These are phyloP conservation scores for Leptinotarsa lineolata DNA, from an alignment of 1,140 invertebrate genomes.

Conservation along the genomic window DNA sequence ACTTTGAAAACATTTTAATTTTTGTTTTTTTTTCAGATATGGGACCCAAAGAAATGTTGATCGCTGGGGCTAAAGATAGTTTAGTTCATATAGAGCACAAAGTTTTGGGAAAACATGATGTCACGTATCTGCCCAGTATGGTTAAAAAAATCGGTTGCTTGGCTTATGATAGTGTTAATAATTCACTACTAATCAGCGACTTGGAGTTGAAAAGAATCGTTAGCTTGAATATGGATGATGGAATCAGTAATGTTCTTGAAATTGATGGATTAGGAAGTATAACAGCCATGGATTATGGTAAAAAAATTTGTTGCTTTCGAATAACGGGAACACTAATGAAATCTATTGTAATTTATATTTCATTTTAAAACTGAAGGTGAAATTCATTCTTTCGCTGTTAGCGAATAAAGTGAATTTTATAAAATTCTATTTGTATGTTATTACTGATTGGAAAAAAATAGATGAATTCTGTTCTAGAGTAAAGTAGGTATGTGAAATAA, in stretches of 20 bases:
- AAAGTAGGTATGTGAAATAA: too few species aligned
- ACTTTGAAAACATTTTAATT: neutral
- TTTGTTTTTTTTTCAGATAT: constrained; percentile 34
- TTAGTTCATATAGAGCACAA: constrained; percentile 59
- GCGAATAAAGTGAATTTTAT: too few species aligned
- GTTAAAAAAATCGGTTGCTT: constrained; percentile 54
- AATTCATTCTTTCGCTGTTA: too few species aligned
- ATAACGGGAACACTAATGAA: neutral
- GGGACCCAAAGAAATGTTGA: constrained; percentile 55
- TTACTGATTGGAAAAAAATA: too few species aligned
- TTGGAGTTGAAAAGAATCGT: constrained; percentile 56
- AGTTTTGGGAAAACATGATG: constrained; percentile 57
- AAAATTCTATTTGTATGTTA: too few species aligned
- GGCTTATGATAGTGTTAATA: constrained; percentile 56
- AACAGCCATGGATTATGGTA: constrained; percentile 67
- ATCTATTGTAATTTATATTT: neutral
- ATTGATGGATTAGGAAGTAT: constrained; percentile 60
- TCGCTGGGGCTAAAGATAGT: constrained; percentile 52
- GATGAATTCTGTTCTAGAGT: too few species aligned
- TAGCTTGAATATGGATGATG: constrained; percentile 55
- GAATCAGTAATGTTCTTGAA: constrained; percentile 53
- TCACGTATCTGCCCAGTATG: constrained; percentile 54
- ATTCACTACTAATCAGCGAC: constrained; percentile 62
- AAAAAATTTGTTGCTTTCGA: constrained; percentile 36
- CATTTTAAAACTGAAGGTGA: too few species aligned